Evolutionary conservation across 2,888 invertebrate genomes (phyloP), one percentile per base, ranked within the genome.

Genomic region (Dolichopus griseipennis): DNA sequence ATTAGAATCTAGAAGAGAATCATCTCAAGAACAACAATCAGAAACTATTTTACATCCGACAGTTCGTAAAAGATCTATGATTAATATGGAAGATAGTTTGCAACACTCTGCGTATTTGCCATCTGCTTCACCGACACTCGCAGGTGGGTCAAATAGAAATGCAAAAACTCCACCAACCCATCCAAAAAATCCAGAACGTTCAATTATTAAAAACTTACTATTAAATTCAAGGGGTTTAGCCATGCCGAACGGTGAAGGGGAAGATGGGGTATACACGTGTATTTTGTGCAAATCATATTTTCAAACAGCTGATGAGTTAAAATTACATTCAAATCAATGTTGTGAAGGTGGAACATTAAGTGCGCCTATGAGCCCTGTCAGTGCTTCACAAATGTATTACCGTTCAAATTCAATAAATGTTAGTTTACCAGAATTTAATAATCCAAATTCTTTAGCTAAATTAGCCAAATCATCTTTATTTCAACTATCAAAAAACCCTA

Each of bases 271-370:
- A 70, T 89, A 87, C 78, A 84, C 88, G 61, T 94, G 94, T 76
- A 87, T 88, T 0, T 83, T 89, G 67, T 95, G 94, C 78, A 88
- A 89, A 76, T 89, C 89, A 76, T 86, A 89, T 37, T 94, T 91
- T 76, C 86, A 90, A 76, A 91, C 90, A 74, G 88, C 89, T 61
- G 92, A 93, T 72, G 92, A 91, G 76, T 83, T 93, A 73, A 90
- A 91, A 77, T 85, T 90, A 69, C 94, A 95, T 78, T 87, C 89
- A 75, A 84, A 87, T 76, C 89, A 89, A 76, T 92, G 91, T 78
- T 93, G 93, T 77, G 91, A 91, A 80, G 90, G 89, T 27, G 79
- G 79, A n/a, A 81, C 80, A 0, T 77, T 78, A 68, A 79, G 83
- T 73, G 78, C 78, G 0, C 78, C 80, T 10, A 78, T 77, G 20